Percentiles rank a stretch among this genome's conserved stretches.
Conservation (phyloP, 2,797 vertebrate genomes). For the Hyperoplus lanceolatus region DNA sequence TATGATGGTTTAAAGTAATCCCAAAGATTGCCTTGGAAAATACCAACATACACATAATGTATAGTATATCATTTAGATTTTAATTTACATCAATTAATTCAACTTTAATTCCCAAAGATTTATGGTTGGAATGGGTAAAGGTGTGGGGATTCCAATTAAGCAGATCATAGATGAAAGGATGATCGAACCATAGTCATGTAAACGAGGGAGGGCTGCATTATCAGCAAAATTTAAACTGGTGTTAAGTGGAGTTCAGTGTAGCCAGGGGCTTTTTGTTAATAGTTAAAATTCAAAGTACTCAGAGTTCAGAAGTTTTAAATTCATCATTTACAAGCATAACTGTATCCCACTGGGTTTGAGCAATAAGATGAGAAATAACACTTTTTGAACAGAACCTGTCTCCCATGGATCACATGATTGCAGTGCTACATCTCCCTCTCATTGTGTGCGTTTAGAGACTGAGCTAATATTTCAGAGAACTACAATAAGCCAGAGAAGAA, state of each 20-base stretch:
- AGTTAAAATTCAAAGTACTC: constrained; percentile 65
- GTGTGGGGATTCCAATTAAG: not conserved
- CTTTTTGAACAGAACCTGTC: constrained; percentile 27
- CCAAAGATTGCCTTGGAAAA: not conserved
- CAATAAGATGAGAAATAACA: constrained; percentile 42
- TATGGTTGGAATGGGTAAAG: not conserved
- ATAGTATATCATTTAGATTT: not conserved
- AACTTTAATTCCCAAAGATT: not conserved
- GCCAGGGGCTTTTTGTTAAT: constrained; percentile 55
- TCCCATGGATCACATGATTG: constrained; percentile 29
- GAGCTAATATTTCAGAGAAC: constrained; percentile 11
- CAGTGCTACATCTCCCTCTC: not conserved
- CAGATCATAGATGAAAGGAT: not conserved
- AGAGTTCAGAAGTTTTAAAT: constrained; percentile 63
- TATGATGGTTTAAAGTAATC: not conserved
- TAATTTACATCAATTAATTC: too few relatives aligned
- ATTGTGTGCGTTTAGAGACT: not conserved
- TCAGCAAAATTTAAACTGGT: constrained; percentile 38
- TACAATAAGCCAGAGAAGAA: not conserved
- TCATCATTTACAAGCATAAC: constrained; percentile 55
- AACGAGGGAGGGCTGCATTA: constrained; percentile 12
- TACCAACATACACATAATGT: not conserved
- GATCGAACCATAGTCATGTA: constrained; percentile 4
- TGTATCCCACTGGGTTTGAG: constrained; percentile 44
- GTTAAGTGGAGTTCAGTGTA: constrained; percentile 39